Evolutionary conservation across 2,888 invertebrate species (phyloP).

Genomic region (Monochamus alternatus): DNA sequence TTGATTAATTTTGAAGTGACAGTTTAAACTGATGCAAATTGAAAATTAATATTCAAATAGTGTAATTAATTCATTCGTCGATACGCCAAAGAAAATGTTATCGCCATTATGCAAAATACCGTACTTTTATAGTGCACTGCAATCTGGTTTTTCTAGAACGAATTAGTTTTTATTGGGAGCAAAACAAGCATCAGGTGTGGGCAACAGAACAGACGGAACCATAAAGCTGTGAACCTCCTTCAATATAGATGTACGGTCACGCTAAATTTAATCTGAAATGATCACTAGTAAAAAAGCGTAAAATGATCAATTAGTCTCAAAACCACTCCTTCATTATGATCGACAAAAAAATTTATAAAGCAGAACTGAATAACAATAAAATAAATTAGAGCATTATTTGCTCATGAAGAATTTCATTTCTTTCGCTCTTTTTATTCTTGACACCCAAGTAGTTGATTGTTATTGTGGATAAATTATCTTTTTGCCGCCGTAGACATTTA

Average conservation of each 20-base stretch:
- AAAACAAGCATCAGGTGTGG: slow-evolving; percentile 31
- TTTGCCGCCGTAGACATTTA: slow-evolving; percentile 27
- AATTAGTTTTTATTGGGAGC: slow-evolving; percentile 5
- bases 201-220: slow-evolving; percentile 24
- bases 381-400: slow-evolving; percentile 47
- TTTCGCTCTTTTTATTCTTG: slow-evolving; percentile 41
- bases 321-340: slow-evolving; percentile 45
- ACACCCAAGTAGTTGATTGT: slow-evolving; percentile 45
- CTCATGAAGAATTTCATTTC: slow-evolving; percentile 43
- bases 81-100: no score
- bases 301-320: slow-evolving; percentile 52
- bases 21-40: no score
- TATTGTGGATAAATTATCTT: slow-evolving; percentile 38
- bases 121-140: slow-evolving; percentile 1
- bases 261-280: slow-evolving; percentile 51
- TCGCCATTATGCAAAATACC: no score
- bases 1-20: no score
- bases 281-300: slow-evolving; percentile 52
- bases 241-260: slow-evolving; percentile 42
- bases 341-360: slow-evolving; percentile 42
- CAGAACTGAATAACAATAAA: slow-evolving; percentile 47
- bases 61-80: background rate
- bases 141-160: background rate
- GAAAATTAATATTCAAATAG: background rate
- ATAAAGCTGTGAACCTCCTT: slow-evolving; percentile 32